phyloP scores from a whole-genome alignment of 2,113 vertebrate species.

The Mobula hypostoma region DNA sequence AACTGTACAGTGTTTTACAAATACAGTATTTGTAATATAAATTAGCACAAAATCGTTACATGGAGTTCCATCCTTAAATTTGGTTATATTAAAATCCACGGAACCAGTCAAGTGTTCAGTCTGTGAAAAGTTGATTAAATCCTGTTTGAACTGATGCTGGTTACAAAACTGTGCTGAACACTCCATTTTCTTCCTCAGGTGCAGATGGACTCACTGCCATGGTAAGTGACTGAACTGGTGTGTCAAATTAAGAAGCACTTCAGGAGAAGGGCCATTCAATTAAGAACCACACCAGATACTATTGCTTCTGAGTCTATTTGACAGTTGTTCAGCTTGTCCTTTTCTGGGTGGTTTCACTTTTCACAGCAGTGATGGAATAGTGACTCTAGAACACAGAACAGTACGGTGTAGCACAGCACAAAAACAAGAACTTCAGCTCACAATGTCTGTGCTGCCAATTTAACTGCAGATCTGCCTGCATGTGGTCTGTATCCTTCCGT shows the following conservation, averaged over 20 bases:
- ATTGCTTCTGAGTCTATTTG: background rate
- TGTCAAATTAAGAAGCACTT: background rate
- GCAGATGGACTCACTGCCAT: background rate
- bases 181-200: conserved; percentile 2
- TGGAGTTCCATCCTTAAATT: background rate
- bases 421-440: too few species aligned
- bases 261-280: background rate
- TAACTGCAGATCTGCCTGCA: too few species aligned
- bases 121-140: background rate
- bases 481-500: too few species aligned
- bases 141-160: background rate
- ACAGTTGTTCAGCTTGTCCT: background rate
- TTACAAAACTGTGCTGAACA: background rate
- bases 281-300: background rate
- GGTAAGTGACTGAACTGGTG: background rate
- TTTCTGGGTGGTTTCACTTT: background rate
- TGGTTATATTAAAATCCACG: background rate
- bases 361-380: background rate
- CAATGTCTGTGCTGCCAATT: too few species aligned
- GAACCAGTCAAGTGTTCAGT: background rate
- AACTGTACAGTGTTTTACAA: background rate
- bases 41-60: background rate
- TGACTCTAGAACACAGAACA: background rate
- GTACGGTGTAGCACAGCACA: too few species aligned
- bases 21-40: background rate